Evolutionary conservation across 2,888 invertebrate genomes (phyloP), one percentile per base, ranked within the genome.

Genomic region (Elysia crispata): DNA sequence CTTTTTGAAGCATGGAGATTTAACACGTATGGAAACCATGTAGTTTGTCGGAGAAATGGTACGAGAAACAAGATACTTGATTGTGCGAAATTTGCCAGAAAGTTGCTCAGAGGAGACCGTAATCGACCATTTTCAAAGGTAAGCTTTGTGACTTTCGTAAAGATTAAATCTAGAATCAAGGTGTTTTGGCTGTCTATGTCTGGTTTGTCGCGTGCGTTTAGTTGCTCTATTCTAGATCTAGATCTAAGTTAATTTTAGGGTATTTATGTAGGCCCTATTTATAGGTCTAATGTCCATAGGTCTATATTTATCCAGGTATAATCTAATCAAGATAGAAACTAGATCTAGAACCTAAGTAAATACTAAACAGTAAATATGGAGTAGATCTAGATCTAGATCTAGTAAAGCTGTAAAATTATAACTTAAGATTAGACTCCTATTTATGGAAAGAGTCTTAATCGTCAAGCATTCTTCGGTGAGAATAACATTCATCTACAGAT

Each of bases 41-140:
- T 85, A 85, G 85, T 80, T 60, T 83, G 74, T 83, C 73, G 80
- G 82, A 85, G 88, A 85, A 83, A 98, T 98, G 98, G 98, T 98
- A 96, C 98, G 98, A 96, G 98, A 98, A 97, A 98, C 98, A 95
- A 97, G 98, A 95, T 98, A 98, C 95, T 96, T 98, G 95, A 98
- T 98, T 97, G 97, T 98, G 95, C 98, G 98, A 96, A 98, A 98
- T 95, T 96, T 98, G 95, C 98, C 98, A 96, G 98, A 98, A 95
- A 97, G 97, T 95, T 96, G 97, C 95, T 96, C 97, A 93, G 97
- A 98, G 94, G 97, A 97, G 94, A 95, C 96, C 94, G 97, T 98
- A 94, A 95, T 96, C 95, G 97, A 97, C 94, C 96, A 97, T 94
- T 98, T 98, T 94, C 97, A 97, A 96, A 96, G 97, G 97, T 97